phyloP scores from a whole-genome alignment of 2,888 invertebrate genomes.

The Augochlorella aurata region DNA sequence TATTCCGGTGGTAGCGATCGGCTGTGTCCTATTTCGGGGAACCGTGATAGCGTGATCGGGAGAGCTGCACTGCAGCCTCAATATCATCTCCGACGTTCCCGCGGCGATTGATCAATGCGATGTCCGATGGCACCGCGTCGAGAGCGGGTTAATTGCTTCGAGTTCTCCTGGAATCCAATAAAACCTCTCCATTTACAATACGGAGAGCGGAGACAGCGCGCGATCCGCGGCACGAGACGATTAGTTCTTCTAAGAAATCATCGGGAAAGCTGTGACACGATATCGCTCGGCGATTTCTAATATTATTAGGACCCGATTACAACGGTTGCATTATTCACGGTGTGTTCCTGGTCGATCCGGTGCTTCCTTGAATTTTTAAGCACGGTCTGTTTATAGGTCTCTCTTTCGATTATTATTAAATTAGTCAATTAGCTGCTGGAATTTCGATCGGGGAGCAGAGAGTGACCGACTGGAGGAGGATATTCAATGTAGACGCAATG shows the following conservation, averaged over 20 bases:
- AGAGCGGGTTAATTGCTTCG: not conserved
- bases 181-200: not conserved
- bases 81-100: not conserved
- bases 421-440: not conserved
- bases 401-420: not conserved
- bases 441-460: too few relatives aligned
- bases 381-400: not conserved
- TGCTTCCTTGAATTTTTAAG: not conserved
- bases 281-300: not conserved
- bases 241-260: not conserved
- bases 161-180: not conserved
- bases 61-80: not conserved
- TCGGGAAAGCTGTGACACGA: not conserved
- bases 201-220: not conserved
- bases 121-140: not conserved
- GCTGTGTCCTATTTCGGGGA: not conserved
- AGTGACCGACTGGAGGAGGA: not conserved
- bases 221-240: not conserved
- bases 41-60: not conserved
- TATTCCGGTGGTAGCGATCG: too few relatives aligned
- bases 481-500: not conserved
- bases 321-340: not conserved
- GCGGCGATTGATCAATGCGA: not conserved
- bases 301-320: not conserved
- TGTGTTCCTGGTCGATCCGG: not conserved